These are phyloP conservation scores for Litoditis marina DNA, from an alignment of 2,888 invertebrate species.

Conservation along the genomic window DNA sequence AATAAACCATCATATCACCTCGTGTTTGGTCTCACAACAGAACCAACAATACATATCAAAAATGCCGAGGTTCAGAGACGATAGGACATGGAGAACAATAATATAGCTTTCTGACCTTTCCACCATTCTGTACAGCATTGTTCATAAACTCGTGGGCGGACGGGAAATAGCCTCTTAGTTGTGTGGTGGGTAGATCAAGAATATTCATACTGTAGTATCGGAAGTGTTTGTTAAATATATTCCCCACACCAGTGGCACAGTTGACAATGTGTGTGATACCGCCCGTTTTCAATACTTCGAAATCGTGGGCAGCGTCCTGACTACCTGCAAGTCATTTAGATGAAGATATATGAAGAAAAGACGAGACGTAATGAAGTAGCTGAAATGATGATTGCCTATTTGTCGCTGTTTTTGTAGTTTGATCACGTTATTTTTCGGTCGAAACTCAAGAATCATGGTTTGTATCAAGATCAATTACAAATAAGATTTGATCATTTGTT, in stretches of 20 bases:
- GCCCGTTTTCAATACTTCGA: conserved; percentile 57
- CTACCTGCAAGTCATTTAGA: conserved; percentile 58
- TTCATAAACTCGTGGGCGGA: conserved; percentile 62
- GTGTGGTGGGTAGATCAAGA: conserved; percentile 61
- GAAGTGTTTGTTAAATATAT: conserved; percentile 62
- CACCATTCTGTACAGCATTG: conserved; percentile 42
- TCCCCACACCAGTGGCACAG: conserved; percentile 62
- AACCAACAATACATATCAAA: no score
- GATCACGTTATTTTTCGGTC: background rate
- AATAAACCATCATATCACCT: no score
- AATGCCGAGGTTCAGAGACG: no score
- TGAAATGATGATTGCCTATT: background rate
- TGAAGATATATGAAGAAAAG: background rate
- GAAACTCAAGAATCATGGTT: no score
- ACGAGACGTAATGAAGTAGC: background rate
- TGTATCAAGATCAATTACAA: background rate
- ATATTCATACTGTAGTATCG: conserved; percentile 62
- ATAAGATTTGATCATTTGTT: background rate
- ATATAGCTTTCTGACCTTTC: conserved; percentile 23
- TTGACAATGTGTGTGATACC: conserved; percentile 65
- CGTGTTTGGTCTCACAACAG: no score
- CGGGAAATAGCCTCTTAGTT: conserved; percentile 58
- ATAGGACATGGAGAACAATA: no score
- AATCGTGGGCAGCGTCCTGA: conserved; percentile 64
- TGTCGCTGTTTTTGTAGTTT: background rate